phyloP scores from a whole-genome alignment of 2,888 invertebrate genomes.

The Machimus atricapillus region DNA sequence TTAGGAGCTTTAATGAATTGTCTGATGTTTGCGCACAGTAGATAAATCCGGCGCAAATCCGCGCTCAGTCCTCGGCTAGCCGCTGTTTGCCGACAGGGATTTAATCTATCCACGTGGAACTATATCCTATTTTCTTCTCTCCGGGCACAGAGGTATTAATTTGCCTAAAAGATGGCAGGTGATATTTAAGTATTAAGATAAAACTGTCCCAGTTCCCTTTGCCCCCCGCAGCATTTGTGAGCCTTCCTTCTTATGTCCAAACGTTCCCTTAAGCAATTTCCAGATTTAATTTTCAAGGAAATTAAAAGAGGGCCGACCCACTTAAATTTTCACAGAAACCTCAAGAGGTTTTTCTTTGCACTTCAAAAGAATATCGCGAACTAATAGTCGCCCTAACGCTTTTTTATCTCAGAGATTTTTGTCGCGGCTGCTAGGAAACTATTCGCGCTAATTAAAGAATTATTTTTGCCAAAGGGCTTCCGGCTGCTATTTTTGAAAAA shows the following conservation, averaged over 20 bases:
- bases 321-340: neutral
- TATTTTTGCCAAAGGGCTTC: neutral
- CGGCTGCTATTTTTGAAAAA: neutral
- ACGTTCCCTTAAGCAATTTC: neutral
- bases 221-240: neutral
- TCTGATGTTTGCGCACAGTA: slow-evolving; percentile 5
- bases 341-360: neutral
- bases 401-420: neutral
- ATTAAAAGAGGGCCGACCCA: neutral
- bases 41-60: slow-evolving; percentile 7
- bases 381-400: neutral
- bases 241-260: neutral
- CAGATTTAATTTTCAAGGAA: neutral
- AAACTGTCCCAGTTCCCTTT: neutral
- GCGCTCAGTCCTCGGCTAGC: neutral
- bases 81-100: neutral
- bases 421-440: neutral
- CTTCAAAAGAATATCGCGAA: neutral
- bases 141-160: neutral
- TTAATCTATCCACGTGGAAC: neutral
- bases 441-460: neutral
- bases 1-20: slow-evolving; percentile 25
- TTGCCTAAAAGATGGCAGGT: neutral
- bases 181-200: neutral
- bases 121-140: neutral